phyloP scores from a whole-genome alignment of 2,113 vertebrate species.

The Antennarius striatus region DNA sequence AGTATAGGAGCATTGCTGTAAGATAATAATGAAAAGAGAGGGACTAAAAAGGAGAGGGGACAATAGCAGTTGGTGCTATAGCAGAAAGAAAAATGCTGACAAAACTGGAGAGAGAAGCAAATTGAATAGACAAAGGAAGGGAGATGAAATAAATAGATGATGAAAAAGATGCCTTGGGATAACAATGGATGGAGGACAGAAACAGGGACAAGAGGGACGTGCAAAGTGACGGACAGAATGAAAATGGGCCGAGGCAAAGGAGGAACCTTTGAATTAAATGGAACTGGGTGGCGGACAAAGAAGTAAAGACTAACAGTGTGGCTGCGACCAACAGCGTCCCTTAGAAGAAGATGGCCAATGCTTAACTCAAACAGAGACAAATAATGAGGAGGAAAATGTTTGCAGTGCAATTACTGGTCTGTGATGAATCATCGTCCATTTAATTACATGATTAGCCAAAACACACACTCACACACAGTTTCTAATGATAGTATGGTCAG shows the following conservation, averaged over 20 bases:
- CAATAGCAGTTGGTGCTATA: constrained; percentile 4
- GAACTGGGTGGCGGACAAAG: constrained; percentile 19
- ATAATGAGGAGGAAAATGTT: constrained; percentile 29
- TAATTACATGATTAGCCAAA: constrained; percentile 52
- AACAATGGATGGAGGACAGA: constrained; percentile 24
- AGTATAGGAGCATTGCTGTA: constrained; percentile 20
- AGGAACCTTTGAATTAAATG: constrained; percentile 16
- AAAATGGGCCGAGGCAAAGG: constrained; percentile 27
- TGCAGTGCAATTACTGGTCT: constrained; percentile 40
- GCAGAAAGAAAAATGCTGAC: constrained; percentile 50
- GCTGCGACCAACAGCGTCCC: constrained; percentile 10
- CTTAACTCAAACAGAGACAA: constrained; percentile 34
- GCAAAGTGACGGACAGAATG: constrained; percentile 26
- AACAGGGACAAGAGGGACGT: constrained; percentile 4
- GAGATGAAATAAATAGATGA: constrained; percentile 34
- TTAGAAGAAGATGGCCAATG: constrained; percentile 13
- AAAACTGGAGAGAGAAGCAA: constrained; percentile 28
- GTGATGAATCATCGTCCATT: constrained; percentile 57
- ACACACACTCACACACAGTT: constrained; percentile 36
- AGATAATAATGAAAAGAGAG: constrained; percentile 35
- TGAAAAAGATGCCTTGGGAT: constrained; percentile 8
- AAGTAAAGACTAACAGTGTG: constrained; percentile 23
- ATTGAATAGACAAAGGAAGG: constrained; percentile 42
- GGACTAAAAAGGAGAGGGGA: constrained; percentile 5
- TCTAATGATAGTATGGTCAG: constrained; percentile 58